Evolutionary conservation across 1,140 invertebrate genomes (phyloP).

Genomic region (Cataglyphis hispanica): DNA sequence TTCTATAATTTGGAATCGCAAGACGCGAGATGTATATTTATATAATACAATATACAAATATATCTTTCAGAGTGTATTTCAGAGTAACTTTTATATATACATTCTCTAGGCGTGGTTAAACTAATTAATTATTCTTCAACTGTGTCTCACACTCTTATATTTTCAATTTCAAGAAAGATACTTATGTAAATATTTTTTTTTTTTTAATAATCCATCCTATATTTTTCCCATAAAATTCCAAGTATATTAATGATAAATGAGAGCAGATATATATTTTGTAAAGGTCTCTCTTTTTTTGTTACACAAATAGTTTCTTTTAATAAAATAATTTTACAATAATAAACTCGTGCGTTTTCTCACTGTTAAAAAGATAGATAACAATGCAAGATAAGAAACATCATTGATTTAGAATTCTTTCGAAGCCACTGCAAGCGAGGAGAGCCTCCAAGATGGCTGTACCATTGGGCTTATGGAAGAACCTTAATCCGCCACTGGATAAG

Average conservation of each 20-base stretch:
- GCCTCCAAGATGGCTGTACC: neutral
- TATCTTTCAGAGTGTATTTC: neutral
- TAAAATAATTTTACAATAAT: conserved; percentile 2
- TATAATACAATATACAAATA: neutral
- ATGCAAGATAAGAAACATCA: neutral
- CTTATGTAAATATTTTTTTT: neutral
- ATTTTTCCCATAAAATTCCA: neutral
- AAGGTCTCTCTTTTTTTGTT: too few relatives aligned
- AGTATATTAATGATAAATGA: neutral
- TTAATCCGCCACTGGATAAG: conserved; percentile 8
- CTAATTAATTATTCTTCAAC: neutral
- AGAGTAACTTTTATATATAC: neutral
- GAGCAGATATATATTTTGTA: neutral
- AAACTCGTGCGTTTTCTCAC: neutral
- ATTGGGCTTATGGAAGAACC: neutral
- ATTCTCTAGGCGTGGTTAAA: neutral
- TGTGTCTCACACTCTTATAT: neutral
- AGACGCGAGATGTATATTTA: neutral
- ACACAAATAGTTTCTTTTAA: neutral
- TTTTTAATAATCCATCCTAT: neutral
- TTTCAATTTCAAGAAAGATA: neutral
- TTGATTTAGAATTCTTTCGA: neutral
- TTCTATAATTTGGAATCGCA: neutral
- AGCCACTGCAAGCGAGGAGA: neutral
- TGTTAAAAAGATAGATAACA: neutral